Base-by-base conservation (phyloP, 2,888 invertebrate genomes). In the Therioaphis trifolii region DNA sequence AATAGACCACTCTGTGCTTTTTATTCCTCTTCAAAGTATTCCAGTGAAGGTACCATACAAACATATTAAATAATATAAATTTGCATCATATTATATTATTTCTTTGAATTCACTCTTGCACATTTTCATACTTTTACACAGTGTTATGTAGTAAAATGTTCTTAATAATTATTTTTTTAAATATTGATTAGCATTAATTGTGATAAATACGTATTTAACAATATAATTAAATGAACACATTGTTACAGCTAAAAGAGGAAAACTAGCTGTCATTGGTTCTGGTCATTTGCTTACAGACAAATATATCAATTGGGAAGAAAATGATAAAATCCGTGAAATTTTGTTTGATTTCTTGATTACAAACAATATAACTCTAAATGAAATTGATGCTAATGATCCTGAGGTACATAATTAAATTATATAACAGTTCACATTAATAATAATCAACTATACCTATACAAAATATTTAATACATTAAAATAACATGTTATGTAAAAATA, bases 291-390 rank as follows among this genome's bases (percentile, higher is more conserved):
- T 99, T 88, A 92, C 94, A 46, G 99, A 99, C 88, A 93, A 94
- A 87, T 99, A 98, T 88, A 90, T 99, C 84, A 96, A 96, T 87
- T 94, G 95, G 88, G 98, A 98, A 89, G 95, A 96, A 87, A 99
- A 99, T 88, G 93, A 94, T 88, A 80, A 76, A 84, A 92, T 99
- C 85, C 90, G 97, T 87, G 97, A 98, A 89, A 92, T 96, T 88
- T 90, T 99, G 76, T 92, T 99, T 87, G 93, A 94, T 86, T 94
- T 95, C 87, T 91, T 99, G 75, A 92, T 92, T 1, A 89, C 91
- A 49, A 90, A 91, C 35, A 93, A 93, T 35, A 89, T 94, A 84
- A 88, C 92, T 84, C 91, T 96, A 85, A 94, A 95, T 87, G 92
- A 92, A 35, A 93, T 96, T 40, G 97, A 98, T 89, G 94, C 96